A percentile compares a stretch with the other conserved stretches of the same genome.
These are phyloP conservation scores for Magallana angulata DNA, from an alignment of 1,140 invertebrate genomes.

Conservation along the genomic window DNA sequence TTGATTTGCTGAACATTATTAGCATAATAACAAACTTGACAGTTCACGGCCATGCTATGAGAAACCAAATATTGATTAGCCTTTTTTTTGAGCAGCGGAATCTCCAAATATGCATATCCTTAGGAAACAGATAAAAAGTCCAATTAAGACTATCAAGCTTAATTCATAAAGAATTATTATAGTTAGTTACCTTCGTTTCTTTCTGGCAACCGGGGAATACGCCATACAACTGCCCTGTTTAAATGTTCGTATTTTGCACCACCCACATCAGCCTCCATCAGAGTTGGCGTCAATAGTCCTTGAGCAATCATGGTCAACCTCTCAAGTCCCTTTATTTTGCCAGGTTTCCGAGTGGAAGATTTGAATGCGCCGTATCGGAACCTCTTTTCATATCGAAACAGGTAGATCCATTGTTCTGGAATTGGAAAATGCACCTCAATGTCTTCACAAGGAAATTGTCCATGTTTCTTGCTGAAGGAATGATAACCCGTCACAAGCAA, in stretches of 20 bases:
- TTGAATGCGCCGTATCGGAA: slow-evolving; percentile 99
- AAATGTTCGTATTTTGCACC: slow-evolving; percentile 99
- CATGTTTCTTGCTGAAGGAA: slow-evolving; percentile 94
- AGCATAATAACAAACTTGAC: no score
- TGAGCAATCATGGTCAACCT: slow-evolving; percentile 86
- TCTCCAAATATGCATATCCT: no score
- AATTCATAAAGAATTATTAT: no score
- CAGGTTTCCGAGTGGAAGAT: slow-evolving; percentile 91
- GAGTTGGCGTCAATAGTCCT: slow-evolving; percentile 90
- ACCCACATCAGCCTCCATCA: slow-evolving; percentile 98
- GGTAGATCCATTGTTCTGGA: slow-evolving; percentile 98
- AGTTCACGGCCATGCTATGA: no score
- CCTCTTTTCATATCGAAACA: slow-evolving; percentile 98
- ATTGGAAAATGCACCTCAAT: slow-evolving; percentile 98
- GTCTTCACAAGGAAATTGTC: slow-evolving; percentile 89
- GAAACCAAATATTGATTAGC: no score
- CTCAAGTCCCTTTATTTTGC: slow-evolving; percentile 82
- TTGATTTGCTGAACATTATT: no score
- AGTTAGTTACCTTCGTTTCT: slow-evolving; percentile 92
- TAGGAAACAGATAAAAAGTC: no score
- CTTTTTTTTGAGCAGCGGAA: no score
- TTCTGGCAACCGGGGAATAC: slow-evolving; percentile 96
- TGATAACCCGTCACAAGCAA: slow-evolving; percentile 97
- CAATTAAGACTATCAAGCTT: no score
- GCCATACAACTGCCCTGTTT: slow-evolving; percentile 97